Evolutionary conservation across 2,797 vertebrate genomes (phyloP), one percentile per base, ranked within the genome.

Genomic region (Centroberyx gerrardi): DNA sequence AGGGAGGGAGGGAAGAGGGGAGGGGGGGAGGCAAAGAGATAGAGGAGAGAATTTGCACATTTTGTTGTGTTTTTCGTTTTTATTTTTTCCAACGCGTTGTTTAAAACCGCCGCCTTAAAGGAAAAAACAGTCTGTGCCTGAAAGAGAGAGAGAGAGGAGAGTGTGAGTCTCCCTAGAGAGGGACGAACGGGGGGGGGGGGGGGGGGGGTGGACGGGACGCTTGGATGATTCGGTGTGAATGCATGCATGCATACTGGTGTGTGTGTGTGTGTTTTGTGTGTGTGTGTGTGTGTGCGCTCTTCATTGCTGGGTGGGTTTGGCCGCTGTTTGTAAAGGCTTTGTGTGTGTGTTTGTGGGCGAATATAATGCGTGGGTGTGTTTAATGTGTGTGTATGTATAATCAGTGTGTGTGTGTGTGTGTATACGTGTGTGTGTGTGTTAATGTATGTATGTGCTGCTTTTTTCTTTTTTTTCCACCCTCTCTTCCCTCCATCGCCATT

Each of bases 401-500:
- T 44, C 3, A 10, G 36, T 33, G 28, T 64, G 62, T 51, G 62
- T 52, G 28, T 66, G 63, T 60, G 70, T 76, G 79, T 42, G 62
- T 87, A 78, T n/a, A n/a, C n/a, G 62, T 51, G 62, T 52, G 28
- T 66, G 63, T 60, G 70, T 76, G 79, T 42, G 62, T 87, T 87
- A 86, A 87, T 92, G 85, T 87, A 87, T 89, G 85, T 72, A 76
- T 87, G 81, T 73, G 29, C 18, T 84, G 69, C 59, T 61, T 80
- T 65, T 72, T 7, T 17, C 18, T 12, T 38, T 28, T 15, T 5
- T 9, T 22, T 42, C 65, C 74, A 42, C 27, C 33, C 38, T 60
- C 85, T 15, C 80, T 78, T 89, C 78, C 84, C 76, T 90, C 80
- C 74, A 82, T 91, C 72, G 82, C 92, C 89, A 92, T 93, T 93